Percentiles rank a stretch among this genome's conserved stretches.
Evolutionary conservation across 2,113 vertebrate genomes (phyloP).

Genomic region (Todiramphus chloris): DNA sequence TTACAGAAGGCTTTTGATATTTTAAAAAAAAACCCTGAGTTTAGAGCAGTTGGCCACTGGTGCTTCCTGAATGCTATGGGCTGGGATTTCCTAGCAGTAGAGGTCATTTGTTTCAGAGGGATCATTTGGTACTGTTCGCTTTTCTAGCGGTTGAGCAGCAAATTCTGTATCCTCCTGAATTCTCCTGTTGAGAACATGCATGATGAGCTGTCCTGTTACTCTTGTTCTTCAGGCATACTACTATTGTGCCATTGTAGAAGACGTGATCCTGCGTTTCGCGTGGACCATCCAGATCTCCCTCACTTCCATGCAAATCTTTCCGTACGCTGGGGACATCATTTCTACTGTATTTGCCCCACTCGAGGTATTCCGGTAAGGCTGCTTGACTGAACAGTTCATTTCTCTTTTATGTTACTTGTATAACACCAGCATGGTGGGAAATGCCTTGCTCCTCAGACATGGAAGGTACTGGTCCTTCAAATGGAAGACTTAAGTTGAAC

Average conservation of each 20-base stretch:
- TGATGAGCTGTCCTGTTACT: neutral
- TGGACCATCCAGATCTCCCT: slow-evolving; percentile 95
- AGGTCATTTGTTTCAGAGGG: neutral
- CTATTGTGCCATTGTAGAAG: slow-evolving; percentile 95
- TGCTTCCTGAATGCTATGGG: neutral
- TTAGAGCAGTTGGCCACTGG: neutral
- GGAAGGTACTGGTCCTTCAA: neutral
- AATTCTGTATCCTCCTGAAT: neutral
- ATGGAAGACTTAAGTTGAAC: neutral
- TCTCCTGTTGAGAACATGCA: neutral
- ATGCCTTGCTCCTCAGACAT: rapidly evolving
- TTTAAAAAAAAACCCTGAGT: neutral
- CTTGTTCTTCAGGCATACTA: slow-evolving; percentile 89
- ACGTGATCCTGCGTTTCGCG: slow-evolving; percentile 94
- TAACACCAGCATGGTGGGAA: rapidly evolving
- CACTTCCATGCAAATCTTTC: slow-evolving; percentile 78
- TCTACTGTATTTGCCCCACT: slow-evolving; percentile 93
- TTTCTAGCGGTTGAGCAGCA: neutral
- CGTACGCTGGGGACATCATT: slow-evolving; percentile 84
- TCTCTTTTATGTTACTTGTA: neutral
- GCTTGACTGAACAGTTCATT: neutral
- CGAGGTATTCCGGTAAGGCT: slow-evolving; percentile 94
- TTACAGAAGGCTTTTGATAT: neutral
- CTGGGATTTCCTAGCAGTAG: neutral
- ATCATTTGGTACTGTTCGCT: rapidly evolving